Conservation (phyloP, 2,888 invertebrate genomes). For the Nemurella pictetii region DNA sequence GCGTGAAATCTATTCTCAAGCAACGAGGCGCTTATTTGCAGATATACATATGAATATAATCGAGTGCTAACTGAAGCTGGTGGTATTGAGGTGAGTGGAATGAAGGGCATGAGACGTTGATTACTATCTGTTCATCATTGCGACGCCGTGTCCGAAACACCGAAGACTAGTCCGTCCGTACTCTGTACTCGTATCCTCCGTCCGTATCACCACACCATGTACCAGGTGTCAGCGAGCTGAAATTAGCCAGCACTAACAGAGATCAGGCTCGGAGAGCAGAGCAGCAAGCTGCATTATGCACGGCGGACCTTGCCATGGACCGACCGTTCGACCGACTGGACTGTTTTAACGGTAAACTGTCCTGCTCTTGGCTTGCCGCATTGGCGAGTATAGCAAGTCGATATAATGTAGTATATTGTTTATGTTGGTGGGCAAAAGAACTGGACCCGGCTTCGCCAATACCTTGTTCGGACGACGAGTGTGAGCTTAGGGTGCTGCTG, state of each 20-base stretch:
- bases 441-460: background rate
- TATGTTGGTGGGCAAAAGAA: background rate
- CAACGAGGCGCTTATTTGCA: background rate
- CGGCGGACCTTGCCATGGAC: background rate
- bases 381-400: background rate
- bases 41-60: background rate
- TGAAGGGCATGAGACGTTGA: background rate
- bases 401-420: background rate
- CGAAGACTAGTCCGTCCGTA: no score
- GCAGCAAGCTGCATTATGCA: constrained; percentile 13
- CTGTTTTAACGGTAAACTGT: constrained; percentile 22
- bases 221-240: background rate
- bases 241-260: background rate
- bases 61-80: background rate
- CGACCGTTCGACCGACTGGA: background rate
- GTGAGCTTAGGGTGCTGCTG: background rate
- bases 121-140: no score
- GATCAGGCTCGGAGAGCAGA: background rate
- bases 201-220: background rate
- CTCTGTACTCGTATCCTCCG: no score
- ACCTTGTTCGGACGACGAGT: background rate
- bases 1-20: background rate
- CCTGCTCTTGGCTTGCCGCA: background rate
- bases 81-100: background rate
- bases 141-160: no score